A percentile compares a stretch with the other conserved stretches of the same genome.
Conservation (phyloP, 2,888 invertebrate genomes). For the Bedellia somnulentella region DNA sequence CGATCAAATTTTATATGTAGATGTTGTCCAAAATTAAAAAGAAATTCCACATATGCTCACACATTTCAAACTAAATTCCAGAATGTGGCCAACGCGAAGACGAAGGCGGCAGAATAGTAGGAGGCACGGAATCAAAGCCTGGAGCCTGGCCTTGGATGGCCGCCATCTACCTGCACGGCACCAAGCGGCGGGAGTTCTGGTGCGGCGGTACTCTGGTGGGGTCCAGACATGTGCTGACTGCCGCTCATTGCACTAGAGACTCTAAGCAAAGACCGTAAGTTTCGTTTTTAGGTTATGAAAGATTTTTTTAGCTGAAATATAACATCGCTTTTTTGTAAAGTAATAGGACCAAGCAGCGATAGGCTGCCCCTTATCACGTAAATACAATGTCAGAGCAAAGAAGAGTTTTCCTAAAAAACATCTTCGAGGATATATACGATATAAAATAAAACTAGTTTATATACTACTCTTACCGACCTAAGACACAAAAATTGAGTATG, state of each 20-base stretch:
- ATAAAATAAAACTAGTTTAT: too few species aligned
- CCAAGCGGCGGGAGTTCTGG: constrained; percentile 86
- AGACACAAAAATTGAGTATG: too few species aligned
- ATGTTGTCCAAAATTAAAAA: too few species aligned
- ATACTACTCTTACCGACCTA: too few species aligned
- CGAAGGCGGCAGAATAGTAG: constrained; percentile 86
- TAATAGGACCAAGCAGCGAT: too few species aligned
- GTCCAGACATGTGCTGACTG: constrained; percentile 80
- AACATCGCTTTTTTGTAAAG: too few species aligned
- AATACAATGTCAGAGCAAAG: too few species aligned
- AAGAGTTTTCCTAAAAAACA: too few species aligned
- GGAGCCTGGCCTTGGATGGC: constrained; percentile 98
- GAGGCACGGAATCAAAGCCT: constrained; percentile 80
- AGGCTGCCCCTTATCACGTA: too few species aligned
- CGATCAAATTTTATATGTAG: too few species aligned
- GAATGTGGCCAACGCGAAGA: constrained; percentile 83
- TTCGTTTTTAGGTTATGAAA: background rate
- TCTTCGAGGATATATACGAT: too few species aligned
- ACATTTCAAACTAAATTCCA: constrained; percentile 36
- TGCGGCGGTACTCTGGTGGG: constrained; percentile 89
- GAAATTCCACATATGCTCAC: too few species aligned
- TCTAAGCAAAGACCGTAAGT: constrained; percentile 85
- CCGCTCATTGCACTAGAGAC: constrained; percentile 92
- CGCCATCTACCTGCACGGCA: constrained; percentile 87
- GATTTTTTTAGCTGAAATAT: background rate